Evolutionary conservation across 2,113 vertebrate genomes (phyloP).

Genomic region (Myotis lucifugus): DNA sequence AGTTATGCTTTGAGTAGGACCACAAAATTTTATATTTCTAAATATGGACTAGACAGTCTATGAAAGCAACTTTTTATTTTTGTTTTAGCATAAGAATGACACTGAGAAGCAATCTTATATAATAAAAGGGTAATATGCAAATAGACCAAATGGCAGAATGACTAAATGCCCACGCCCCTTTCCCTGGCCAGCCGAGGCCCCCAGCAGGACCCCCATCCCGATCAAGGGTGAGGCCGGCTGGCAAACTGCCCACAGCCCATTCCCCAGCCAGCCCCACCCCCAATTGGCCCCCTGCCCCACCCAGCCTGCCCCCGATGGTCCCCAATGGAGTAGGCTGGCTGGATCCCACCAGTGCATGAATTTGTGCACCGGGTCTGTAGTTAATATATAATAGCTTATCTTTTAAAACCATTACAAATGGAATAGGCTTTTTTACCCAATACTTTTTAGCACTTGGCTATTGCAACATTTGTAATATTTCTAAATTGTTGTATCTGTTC

Average conservation of each 20-base stretch:
- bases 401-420: background rate
- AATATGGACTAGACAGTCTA: background rate
- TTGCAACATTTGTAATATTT: slow-evolving; percentile 9
- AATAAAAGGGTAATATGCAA: too few species aligned
- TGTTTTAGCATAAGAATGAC: background rate
- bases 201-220: too few species aligned
- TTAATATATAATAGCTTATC: background rate
- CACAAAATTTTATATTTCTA: background rate
- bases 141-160: too few species aligned
- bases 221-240: too few species aligned
- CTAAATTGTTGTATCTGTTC: background rate
- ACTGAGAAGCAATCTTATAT: background rate
- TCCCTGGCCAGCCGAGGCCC: fast-evolving
- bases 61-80: background rate
- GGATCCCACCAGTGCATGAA: too few species aligned
- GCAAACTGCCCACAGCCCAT: too few species aligned
- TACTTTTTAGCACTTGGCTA: background rate
- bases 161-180: too few species aligned
- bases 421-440: background rate
- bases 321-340: too few species aligned
- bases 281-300: too few species aligned
- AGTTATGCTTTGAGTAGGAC: background rate
- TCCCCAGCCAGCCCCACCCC: too few species aligned
- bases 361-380: too few species aligned
- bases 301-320: too few species aligned